Conservation (phyloP, 2,113 vertebrate genomes). For the Melanerpes aurifrons region DNA sequence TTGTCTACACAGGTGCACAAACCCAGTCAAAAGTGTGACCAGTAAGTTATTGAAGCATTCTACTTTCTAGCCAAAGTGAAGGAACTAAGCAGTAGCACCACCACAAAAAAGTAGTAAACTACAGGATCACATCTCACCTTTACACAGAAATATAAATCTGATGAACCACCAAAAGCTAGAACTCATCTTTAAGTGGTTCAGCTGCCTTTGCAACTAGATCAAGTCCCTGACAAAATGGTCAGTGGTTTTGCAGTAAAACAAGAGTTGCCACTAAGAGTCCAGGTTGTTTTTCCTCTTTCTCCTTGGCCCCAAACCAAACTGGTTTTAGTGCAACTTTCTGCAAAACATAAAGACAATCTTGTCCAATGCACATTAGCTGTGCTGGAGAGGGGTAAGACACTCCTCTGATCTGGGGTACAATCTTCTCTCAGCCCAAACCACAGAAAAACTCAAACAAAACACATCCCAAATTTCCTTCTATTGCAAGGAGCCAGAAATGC, state of each 20-base stretch:
- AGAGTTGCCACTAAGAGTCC: background rate
- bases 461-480: background rate
- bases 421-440: background rate
- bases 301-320: background rate
- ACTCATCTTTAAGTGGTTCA: background rate
- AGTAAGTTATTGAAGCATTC: background rate
- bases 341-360: background rate
- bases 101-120: background rate
- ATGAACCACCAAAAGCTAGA: background rate
- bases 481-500: background rate
- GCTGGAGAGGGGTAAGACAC: background rate
- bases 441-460: background rate
- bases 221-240: background rate
- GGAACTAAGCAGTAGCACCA: background rate
- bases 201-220: background rate
- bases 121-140: background rate
- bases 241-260: background rate
- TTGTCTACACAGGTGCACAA: background rate
- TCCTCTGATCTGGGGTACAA: background rate
- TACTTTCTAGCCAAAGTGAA: background rate
- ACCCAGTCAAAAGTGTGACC: background rate
- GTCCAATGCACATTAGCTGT: background rate
- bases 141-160: background rate
- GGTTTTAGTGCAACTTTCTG: background rate
- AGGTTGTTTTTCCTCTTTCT: background rate